phyloP scores from a whole-genome alignment of 2,113 vertebrate genomes.

The Carollia perspicillata region DNA sequence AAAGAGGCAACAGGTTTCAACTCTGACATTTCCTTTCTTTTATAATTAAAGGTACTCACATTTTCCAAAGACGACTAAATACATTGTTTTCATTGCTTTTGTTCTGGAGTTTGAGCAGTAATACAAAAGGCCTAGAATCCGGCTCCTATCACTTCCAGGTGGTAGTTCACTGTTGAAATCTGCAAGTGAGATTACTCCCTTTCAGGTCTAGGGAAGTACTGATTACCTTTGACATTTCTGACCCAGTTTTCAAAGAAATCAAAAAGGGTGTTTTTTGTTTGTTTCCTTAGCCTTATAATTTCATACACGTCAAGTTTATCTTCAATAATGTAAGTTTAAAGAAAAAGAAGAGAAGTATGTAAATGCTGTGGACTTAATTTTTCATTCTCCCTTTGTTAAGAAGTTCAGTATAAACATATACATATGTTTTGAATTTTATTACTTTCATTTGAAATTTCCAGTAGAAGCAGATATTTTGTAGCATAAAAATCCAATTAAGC shows the following conservation, averaged over 20 bases:
- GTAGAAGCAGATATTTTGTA: not conserved
- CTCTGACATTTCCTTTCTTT: not conserved
- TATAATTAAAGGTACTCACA: not conserved
- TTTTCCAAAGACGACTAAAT: not conserved
- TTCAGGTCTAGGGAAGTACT: not conserved
- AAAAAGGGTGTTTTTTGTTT: not conserved
- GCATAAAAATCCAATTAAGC: not conserved
- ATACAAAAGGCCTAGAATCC: not conserved
- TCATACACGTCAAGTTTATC: conserved; percentile 59
- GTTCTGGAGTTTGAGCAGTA: not conserved
- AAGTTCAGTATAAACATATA: not conserved
- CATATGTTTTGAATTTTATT: not conserved
- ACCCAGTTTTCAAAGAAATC: conserved; percentile 78
- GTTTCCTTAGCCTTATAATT: conserved; percentile 53
- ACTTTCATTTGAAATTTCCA: not conserved
- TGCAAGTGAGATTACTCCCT: conserved; percentile 55
- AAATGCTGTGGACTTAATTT: not conserved
- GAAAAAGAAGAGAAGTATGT: not conserved
- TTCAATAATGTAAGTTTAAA: conserved; percentile 55
- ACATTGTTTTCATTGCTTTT: not conserved
- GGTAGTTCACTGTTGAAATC: conserved; percentile 46
- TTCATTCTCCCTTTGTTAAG: not conserved
- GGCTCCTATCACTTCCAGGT: conserved; percentile 57
- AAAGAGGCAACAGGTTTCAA: not conserved
- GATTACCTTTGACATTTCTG: conserved; percentile 64